Evolutionary conservation across 2,113 vertebrate genomes (phyloP).

Genomic region (Atlantisia rogersi): DNA sequence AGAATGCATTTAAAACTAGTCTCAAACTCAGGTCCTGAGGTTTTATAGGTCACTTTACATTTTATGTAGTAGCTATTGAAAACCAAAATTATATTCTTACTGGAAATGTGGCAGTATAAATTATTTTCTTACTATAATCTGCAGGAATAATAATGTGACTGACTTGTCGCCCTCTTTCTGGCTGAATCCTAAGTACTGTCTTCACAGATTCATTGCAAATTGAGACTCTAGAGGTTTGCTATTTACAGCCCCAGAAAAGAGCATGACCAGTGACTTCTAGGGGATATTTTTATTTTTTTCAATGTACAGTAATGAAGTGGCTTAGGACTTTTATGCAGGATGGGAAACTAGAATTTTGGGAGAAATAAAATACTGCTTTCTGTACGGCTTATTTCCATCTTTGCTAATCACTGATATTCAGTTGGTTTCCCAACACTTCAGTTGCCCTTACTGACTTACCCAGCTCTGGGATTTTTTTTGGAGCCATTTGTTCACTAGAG

Average conservation of each 20-base stretch:
- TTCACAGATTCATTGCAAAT: neutral
- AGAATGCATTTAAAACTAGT: neutral
- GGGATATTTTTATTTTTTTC: neutral
- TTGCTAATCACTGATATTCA: neutral
- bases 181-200: neutral
- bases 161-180: neutral
- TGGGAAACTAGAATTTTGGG: neutral
- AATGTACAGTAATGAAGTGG: neutral
- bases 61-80: neutral
- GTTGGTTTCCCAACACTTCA: neutral
- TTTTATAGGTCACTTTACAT: neutral
- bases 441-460: neutral
- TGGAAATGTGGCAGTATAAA: neutral
- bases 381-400: neutral
- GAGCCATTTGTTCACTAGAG: neutral
- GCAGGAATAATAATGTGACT: neutral
- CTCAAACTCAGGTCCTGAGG: neutral
- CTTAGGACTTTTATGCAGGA: neutral
- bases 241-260: neutral
- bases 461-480: neutral
- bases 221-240: neutral
- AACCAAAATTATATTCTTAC: neutral
- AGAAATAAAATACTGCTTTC: neutral
- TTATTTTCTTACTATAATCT: neutral
- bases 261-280: neutral